These are phyloP conservation scores for Herpetotheres cachinnans DNA, from an alignment of 2,113 vertebrate species.

Conservation along the genomic window DNA sequence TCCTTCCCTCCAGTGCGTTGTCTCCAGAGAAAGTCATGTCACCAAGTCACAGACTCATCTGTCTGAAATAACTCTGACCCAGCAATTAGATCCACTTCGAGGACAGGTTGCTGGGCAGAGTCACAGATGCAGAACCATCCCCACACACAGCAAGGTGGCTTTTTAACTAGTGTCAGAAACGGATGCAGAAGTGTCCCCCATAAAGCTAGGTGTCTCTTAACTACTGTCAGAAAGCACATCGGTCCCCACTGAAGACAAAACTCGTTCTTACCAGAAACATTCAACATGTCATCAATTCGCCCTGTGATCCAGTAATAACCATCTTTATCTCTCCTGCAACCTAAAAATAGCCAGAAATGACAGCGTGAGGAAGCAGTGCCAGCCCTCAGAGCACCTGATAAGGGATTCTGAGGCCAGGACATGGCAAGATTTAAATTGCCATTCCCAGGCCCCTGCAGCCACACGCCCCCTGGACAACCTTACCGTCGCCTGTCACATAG, in stretches of 20 bases:
- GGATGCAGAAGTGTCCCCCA: not conserved
- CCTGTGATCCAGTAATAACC: slow-evolving; percentile 99
- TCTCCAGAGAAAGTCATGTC: not conserved
- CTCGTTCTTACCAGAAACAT: slow-evolving; percentile 87
- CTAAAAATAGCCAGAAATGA: slow-evolving; percentile 69
- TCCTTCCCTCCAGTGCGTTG: not conserved
- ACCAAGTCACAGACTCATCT: not conserved
- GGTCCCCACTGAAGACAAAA: not conserved
- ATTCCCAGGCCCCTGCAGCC: not conserved
- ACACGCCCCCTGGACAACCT: not conserved
- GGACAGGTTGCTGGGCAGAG: not conserved
- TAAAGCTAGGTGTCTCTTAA: not conserved
- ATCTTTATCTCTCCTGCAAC: slow-evolving; percentile 92
- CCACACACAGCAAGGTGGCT: not conserved
- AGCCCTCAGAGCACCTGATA: not conserved
- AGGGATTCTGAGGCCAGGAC: not conserved
- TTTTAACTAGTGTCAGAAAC: not conserved
- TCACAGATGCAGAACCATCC: not conserved
- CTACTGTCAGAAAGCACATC: not conserved
- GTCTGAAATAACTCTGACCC: not conserved
- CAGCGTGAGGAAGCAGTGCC: not conserved
- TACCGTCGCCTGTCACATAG: slow-evolving; percentile 96
- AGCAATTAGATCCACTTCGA: not conserved
- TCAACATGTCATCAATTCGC: slow-evolving; percentile 97
- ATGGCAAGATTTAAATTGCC: not conserved